Evolutionary conservation across 1,140 invertebrate species (phyloP).

Genomic region (Drosophila novamexicana): DNA sequence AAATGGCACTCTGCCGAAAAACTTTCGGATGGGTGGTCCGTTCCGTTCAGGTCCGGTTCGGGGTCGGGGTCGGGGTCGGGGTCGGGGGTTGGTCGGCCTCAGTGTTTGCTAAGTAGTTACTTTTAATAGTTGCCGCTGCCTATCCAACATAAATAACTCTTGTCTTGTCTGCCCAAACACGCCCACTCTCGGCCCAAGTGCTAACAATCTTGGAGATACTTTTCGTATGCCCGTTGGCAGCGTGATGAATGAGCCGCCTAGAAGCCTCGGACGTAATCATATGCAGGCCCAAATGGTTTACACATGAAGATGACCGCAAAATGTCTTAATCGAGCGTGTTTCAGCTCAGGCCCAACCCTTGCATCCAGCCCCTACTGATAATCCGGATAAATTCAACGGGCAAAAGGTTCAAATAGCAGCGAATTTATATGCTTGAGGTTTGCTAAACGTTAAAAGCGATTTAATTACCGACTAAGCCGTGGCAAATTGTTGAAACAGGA

Average conservation of each 20-base stretch:
- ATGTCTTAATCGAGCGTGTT: conserved; percentile 47
- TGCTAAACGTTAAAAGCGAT: conserved; percentile 28
- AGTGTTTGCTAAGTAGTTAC: conserved; percentile 81
- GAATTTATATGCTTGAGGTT: conserved; percentile 32
- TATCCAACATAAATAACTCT: conserved; percentile 75
- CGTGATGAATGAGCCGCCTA: conserved; percentile 50
- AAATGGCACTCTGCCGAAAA: conserved; percentile 79
- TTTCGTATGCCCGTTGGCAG: conserved; percentile 32
- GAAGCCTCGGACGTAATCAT: conserved; percentile 38
- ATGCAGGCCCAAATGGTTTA: conserved; percentile 38
- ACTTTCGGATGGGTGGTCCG: conserved; percentile 35
- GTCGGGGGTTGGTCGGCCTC: background rate
- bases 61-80: background rate
- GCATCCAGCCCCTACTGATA: background rate
- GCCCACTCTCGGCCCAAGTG: conserved; percentile 52
- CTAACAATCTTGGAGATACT: conserved; percentile 78
- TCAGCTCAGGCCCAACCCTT: conserved; percentile 1
- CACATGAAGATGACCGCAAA: conserved; percentile 50
- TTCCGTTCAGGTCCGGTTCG: background rate
- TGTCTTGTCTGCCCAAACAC: conserved; percentile 26
- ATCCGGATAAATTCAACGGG: background rate
- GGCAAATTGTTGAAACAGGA: background rate
- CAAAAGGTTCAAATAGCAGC: conserved; percentile 26
- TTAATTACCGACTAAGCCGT: conserved; percentile 30
- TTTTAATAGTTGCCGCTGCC: conserved; percentile 73